A percentile compares a stretch with the other conserved stretches of the same genome.
Evolutionary conservation across 2,797 vertebrate species (phyloP).

Genomic region (Mycteria americana): DNA sequence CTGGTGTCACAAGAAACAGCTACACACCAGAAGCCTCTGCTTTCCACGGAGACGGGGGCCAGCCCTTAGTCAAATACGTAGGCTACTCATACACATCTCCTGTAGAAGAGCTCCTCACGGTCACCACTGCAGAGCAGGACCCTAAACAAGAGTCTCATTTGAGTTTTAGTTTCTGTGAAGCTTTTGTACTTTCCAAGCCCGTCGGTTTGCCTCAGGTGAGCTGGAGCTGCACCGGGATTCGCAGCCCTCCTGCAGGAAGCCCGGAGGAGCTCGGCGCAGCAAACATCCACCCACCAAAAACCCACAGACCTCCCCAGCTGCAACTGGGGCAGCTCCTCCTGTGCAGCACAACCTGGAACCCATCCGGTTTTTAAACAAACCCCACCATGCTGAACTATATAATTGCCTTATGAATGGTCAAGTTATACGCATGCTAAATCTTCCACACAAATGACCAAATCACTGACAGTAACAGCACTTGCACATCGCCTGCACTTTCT

Average conservation of each 20-base stretch:
- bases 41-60: rapidly evolving
- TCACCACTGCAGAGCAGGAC: not conserved
- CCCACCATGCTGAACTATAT: not conserved
- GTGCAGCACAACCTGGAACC: not conserved
- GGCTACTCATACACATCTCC: not conserved
- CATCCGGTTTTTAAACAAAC: not conserved
- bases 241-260: not conserved
- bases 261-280: not conserved
- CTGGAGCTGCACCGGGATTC: not conserved
- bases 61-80: not conserved
- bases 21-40: not conserved
- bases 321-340: not conserved
- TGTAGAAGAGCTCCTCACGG: not conserved
- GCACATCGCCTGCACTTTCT: not conserved
- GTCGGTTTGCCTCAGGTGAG: not conserved
- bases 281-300: rapidly evolving
- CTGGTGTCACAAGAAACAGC: not conserved
- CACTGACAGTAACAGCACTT: not conserved
- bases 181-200: not conserved
- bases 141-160: not conserved
- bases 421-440: rapidly evolving
- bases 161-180: not conserved
- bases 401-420: not conserved
- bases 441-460: not conserved
- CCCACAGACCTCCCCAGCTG: not conserved